A percentile compares a stretch with the other conserved stretches of the same genome.
Evolutionary conservation across 1,140 invertebrate species (phyloP).

Genomic region (Hylyphantes graminicola): DNA sequence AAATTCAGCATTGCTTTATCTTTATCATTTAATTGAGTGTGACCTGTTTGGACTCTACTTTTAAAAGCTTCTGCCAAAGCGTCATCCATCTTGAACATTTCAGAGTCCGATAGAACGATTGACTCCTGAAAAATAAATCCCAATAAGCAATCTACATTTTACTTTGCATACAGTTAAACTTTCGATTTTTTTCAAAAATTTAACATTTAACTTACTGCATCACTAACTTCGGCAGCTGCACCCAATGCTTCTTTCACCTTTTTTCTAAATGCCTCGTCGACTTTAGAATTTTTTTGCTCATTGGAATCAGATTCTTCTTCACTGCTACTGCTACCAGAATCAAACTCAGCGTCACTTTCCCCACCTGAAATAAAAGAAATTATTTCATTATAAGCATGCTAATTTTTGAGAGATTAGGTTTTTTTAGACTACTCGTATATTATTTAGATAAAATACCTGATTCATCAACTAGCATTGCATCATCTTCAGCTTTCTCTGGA

Average conservation of each 20-base stretch:
- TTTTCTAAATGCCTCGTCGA: slow-evolving; percentile 34
- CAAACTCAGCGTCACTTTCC: slow-evolving; percentile 38
- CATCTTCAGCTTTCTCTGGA: slow-evolving; percentile 26
- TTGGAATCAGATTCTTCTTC: slow-evolving; percentile 27
- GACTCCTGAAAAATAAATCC: slow-evolving; percentile 49
- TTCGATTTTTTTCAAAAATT: too few species aligned
- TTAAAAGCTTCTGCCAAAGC: slow-evolving; percentile 39
- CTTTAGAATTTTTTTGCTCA: background rate
- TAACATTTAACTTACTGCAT: slow-evolving; percentile 34
- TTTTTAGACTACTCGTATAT: too few species aligned
- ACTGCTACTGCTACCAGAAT: slow-evolving; percentile 40
- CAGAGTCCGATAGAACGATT: slow-evolving; percentile 42
- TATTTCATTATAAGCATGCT: slow-evolving; percentile 6
- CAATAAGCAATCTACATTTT: background rate
- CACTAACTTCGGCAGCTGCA: slow-evolving; percentile 46
- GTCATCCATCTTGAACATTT: slow-evolving; percentile 60
- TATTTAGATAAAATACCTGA: slow-evolving; percentile 12
- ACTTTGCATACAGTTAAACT: too few species aligned
- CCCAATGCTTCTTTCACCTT: slow-evolving; percentile 46
- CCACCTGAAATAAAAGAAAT: slow-evolving; percentile 29
- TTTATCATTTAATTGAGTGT: slow-evolving; percentile 13
- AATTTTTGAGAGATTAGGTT: background rate
- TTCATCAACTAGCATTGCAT: slow-evolving; percentile 34
- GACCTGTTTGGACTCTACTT: slow-evolving; percentile 6
- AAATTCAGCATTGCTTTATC: slow-evolving; percentile 47